Percentiles rank a stretch among this genome's conserved stretches.
These are phyloP conservation scores for Eublepharis macularius DNA, from an alignment of 2,113 vertebrate species.

Conservation along the genomic window DNA sequence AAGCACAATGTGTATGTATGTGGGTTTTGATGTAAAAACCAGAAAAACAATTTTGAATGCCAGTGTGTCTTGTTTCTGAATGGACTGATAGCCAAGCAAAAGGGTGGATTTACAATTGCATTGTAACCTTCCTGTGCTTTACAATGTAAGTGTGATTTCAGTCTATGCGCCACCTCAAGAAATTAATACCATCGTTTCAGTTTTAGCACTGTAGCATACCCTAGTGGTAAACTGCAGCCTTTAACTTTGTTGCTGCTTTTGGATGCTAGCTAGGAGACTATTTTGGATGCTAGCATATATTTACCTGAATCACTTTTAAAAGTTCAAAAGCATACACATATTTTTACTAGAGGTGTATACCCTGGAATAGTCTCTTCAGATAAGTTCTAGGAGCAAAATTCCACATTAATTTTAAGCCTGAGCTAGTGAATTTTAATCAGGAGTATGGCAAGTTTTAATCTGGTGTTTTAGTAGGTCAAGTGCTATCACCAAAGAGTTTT, in stretches of 20 bases:
- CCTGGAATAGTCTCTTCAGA: neutral
- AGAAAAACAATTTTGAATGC: no score
- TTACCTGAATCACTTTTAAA: neutral
- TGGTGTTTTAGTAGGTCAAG: neutral
- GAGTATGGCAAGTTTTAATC: no score
- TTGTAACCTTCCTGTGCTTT: no score
- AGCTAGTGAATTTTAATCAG: neutral
- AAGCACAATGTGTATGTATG: no score
- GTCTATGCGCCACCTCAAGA: neutral
- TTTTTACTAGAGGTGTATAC: neutral
- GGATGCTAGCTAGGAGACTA: no score
- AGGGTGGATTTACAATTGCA: no score
- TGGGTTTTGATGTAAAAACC: no score
- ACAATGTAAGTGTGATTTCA: no score
- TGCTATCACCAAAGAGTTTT: neutral
- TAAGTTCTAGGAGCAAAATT: neutral
- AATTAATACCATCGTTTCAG: slow-evolving; percentile 22
- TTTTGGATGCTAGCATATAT: neutral
- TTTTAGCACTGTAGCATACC: slow-evolving; percentile 67
- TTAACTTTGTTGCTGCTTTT: neutral
- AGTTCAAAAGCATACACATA: neutral
- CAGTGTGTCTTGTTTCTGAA: no score
- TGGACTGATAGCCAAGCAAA: no score
- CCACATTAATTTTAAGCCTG: neutral
- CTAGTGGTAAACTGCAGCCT: slow-evolving; percentile 61